Conservation (phyloP, 2,113 vertebrate genomes). For the Saccopteryx leptura region DNA sequence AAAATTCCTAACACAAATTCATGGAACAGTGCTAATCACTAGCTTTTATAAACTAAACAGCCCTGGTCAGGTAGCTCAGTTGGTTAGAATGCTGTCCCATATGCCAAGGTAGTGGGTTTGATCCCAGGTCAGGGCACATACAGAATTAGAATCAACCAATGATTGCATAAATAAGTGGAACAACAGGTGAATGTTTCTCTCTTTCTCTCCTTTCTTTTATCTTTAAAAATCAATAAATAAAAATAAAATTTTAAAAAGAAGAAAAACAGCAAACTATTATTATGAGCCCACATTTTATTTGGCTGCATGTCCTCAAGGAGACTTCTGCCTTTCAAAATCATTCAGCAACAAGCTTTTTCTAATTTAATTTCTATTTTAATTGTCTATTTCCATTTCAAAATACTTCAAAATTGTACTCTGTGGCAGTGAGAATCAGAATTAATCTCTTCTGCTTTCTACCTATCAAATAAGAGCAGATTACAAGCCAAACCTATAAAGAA, state of each 20-base stretch:
- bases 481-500: background rate
- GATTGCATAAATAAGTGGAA: too few relatives aligned
- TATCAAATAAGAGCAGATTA: constrained; percentile 16
- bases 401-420: background rate
- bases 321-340: background rate
- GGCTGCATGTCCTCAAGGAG: background rate
- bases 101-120: too few relatives aligned
- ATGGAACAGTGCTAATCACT: background rate
- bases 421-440: background rate
- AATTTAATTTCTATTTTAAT: constrained; percentile 31
- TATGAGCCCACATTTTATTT: background rate
- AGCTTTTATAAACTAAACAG: background rate
- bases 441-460: background rate
- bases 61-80: too few relatives aligned
- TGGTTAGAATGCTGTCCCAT: too few relatives aligned
- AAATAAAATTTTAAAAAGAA: background rate
- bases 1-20: background rate
- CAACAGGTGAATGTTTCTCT: too few relatives aligned
- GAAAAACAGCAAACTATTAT: background rate
- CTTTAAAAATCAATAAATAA: too few relatives aligned
- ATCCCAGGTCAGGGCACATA: too few relatives aligned
- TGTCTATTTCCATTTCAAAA: constrained; percentile 33
- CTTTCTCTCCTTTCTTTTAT: too few relatives aligned
- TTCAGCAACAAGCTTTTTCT: background rate
- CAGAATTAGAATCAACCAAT: too few relatives aligned